phyloP scores from a whole-genome alignment of 2,113 vertebrate genomes.

The Panthera tigris region DNA sequence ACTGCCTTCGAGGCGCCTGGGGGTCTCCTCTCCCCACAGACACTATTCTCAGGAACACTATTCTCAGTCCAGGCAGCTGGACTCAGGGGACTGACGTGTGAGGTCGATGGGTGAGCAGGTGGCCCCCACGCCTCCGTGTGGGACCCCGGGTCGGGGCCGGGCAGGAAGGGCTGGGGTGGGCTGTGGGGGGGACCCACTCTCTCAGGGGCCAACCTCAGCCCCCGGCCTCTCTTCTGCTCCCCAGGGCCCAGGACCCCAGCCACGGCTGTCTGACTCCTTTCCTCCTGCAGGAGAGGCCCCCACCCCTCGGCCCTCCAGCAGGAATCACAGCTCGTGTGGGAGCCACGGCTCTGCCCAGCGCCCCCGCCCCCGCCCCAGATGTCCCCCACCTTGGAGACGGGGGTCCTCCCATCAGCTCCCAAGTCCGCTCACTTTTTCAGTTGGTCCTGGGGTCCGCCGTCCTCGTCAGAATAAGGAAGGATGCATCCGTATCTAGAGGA shows the following conservation, averaged over 20 bases:
- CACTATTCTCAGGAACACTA: not conserved
- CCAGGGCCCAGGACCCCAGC: not conserved
- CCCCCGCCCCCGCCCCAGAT: not conserved
- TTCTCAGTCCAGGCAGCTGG: not conserved
- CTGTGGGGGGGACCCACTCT: accelerated
- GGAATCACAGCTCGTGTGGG: not conserved
- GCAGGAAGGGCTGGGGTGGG: too few species aligned
- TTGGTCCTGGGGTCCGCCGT: not conserved
- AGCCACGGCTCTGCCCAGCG: too few species aligned
- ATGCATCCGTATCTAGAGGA: not conserved
- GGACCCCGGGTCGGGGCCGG: too few species aligned
- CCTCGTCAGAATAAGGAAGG: not conserved
- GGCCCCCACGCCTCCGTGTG: not conserved
- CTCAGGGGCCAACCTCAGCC: not conserved
- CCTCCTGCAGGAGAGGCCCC: not conserved
- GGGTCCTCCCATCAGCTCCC: not conserved
- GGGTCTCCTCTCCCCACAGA: not conserved
- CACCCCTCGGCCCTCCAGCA: not conserved
- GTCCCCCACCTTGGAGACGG: not conserved
- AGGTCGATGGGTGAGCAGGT: not conserved
- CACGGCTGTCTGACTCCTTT: too few species aligned
- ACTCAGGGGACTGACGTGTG: too few species aligned
- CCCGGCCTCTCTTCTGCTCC: not conserved
- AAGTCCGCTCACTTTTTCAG: not conserved
- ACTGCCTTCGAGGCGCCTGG: accelerated